These are phyloP conservation scores for Ellobium chinense DNA, from an alignment of 2,888 invertebrate species.

Conservation along the genomic window DNA sequence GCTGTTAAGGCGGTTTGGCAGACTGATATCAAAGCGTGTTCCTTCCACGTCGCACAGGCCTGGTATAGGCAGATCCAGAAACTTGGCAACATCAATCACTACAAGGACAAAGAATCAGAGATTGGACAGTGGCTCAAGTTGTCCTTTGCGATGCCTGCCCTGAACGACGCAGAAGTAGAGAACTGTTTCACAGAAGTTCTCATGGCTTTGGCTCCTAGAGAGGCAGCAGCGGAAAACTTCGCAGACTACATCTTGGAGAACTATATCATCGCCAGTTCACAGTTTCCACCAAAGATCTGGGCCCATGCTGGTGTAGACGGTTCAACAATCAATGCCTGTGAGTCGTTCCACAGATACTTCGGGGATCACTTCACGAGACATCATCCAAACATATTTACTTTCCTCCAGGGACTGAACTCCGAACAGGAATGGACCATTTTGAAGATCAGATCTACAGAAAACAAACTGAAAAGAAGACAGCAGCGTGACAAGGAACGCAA, in stretches of 20 bases:
- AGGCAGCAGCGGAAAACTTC: background rate
- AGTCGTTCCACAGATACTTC: background rate
- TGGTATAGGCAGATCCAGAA: background rate
- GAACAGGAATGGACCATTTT: no score
- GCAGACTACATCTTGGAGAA: background rate
- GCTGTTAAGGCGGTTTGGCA: background rate
- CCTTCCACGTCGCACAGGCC: background rate
- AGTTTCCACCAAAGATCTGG: background rate
- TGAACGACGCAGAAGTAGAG: background rate
- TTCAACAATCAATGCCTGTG: background rate
- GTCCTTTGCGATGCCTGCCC: background rate
- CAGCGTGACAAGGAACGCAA: no score
- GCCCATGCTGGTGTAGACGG: background rate
- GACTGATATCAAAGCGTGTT: background rate
- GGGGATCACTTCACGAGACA: background rate
- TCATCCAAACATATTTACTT: constrained; percentile 1
- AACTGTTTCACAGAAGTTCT: background rate
- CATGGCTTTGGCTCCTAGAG: background rate
- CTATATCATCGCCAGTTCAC: background rate
- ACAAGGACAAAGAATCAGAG: background rate
- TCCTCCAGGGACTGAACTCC: no score
- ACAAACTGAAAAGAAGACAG: no score
- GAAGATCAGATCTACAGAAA: no score
- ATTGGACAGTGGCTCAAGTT: background rate
- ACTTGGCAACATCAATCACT: background rate